Evolutionary conservation across 2,113 vertebrate species (phyloP).

Genomic region (human (Homo sapiens)): DNA sequence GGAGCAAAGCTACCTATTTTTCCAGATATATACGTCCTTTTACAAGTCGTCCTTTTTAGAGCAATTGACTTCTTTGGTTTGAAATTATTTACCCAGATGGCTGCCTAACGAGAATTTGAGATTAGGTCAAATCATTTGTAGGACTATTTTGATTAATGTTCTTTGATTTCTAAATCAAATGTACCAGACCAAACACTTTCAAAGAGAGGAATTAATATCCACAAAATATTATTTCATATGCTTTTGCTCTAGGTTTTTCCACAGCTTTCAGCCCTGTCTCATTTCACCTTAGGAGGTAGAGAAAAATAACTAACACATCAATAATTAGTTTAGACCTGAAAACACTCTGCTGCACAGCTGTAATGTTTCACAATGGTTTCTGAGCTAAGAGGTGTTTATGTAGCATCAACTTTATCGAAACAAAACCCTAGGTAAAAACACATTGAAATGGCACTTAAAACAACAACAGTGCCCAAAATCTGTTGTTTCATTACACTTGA

Average conservation of each 20-base stretch:
- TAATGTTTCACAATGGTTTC: neutral
- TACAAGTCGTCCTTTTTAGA: neutral
- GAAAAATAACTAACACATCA: neutral
- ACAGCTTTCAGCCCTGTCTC: neutral
- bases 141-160: neutral
- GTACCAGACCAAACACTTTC: neutral
- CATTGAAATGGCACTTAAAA: conserved; percentile 30
- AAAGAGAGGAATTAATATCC: neutral
- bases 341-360: neutral
- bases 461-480: neutral
- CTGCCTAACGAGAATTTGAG: neutral
- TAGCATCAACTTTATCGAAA: neutral
- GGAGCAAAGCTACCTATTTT: neutral
- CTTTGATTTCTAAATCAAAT: conserved; percentile 31
- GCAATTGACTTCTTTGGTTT: neutral
- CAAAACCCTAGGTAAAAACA: neutral
- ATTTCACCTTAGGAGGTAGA: neutral
- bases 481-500: neutral
- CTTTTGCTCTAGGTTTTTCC: neutral
- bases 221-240: neutral
- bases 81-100: neutral
- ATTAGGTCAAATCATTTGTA: neutral
- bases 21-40: neutral
- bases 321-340: neutral
- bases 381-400: neutral